Base-by-base conservation (phyloP, 2,797 vertebrate genomes). In the Gouania willdenowi region DNA sequence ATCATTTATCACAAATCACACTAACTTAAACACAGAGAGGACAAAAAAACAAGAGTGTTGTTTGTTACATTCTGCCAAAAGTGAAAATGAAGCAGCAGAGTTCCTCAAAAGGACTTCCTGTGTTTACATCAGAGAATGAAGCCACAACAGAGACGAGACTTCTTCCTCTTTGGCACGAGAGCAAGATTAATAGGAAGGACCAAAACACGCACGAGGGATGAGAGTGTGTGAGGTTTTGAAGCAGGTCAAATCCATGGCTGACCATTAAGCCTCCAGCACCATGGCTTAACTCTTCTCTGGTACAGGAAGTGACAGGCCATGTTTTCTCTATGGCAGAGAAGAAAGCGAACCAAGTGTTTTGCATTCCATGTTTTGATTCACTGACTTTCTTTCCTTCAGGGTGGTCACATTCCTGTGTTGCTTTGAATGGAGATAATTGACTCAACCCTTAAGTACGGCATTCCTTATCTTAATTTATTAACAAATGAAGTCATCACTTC, bases 281-380 rank as follows among this genome's bases (percentile, higher is more conserved):
- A n/a, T n/a, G n/a, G n/a, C n/a, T 14, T 3, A 14, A 14, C 13
- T 14, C 14, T 13, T 14, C 14, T 14, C 14, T 14, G 13, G 14
- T 14, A 14, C 13, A 14, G 14, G 2, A 13, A 14, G 84, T 81
- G 77, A 84, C 79, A 74, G 60, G 40, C 66, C 59, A 49, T 81
- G 82, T 87, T 88, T 89, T 79, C 75, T 79, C 63, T 45, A 48
- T 35, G 41, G 66, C 69, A 72, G 81, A 83, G 84, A 88, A 86
- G 88, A 89, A 89, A 77, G 56, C 3, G 43, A 46, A 8, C 26
- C 40, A 18, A 39, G 37, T 42, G n/a, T n/a, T n/a, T n/a, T n/a
- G n/a, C n/a, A n/a, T n/a, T n/a, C n/a, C n/a, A n/a, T n/a, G n/a
- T n/a, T n/a, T n/a, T n/a, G n/a, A n/a, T n/a, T n/a, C n/a, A n/a